Percentiles rank a stretch among this genome's conserved stretches.
Conservation (phyloP, 2,888 invertebrate species). For the Drosophila hamatofila region DNA sequence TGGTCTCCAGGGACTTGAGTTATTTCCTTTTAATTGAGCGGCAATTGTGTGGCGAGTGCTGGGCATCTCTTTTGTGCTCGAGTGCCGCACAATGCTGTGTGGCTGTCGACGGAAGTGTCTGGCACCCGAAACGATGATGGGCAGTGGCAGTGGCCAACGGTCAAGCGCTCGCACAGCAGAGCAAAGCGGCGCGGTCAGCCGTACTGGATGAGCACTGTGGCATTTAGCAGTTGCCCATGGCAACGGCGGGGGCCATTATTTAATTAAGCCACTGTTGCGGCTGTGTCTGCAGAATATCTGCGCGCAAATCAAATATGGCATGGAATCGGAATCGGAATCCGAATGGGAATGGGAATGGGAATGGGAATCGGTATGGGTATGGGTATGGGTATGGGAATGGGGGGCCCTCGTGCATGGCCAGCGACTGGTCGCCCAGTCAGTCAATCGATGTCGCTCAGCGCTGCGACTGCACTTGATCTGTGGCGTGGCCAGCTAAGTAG, state of each 20-base stretch:
- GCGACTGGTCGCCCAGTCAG: constrained; percentile 46
- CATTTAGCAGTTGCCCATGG: constrained; percentile 32
- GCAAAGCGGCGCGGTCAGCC: not conserved
- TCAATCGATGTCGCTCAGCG: constrained; percentile 59
- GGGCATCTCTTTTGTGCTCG: constrained; percentile 23
- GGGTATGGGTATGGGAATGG: no score
- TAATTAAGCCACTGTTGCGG: constrained; percentile 57
- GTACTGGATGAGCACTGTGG: not conserved
- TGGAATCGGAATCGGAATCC: no score
- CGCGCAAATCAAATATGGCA: constrained; percentile 40
- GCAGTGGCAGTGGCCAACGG: constrained; percentile 22
- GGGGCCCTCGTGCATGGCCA: constrained; percentile 45
- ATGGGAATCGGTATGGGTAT: no score
- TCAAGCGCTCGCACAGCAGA: not conserved
- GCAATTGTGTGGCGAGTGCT: not conserved
- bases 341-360: no score
- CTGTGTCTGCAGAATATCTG: constrained; percentile 58
- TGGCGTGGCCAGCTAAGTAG: constrained; percentile 16
- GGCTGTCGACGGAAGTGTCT: constrained; percentile 69
- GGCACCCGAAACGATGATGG: constrained; percentile 65
- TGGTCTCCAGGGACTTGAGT: not conserved
- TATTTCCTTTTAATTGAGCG: constrained; percentile 6
- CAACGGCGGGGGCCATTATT: constrained; percentile 65
- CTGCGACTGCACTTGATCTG: constrained; percentile 42
- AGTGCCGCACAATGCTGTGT: constrained; percentile 30